A percentile compares a stretch with the other conserved stretches of the same genome.
Evolutionary conservation across 2,113 vertebrate species (phyloP).

Genomic region (Tragelaphus buxtoni): DNA sequence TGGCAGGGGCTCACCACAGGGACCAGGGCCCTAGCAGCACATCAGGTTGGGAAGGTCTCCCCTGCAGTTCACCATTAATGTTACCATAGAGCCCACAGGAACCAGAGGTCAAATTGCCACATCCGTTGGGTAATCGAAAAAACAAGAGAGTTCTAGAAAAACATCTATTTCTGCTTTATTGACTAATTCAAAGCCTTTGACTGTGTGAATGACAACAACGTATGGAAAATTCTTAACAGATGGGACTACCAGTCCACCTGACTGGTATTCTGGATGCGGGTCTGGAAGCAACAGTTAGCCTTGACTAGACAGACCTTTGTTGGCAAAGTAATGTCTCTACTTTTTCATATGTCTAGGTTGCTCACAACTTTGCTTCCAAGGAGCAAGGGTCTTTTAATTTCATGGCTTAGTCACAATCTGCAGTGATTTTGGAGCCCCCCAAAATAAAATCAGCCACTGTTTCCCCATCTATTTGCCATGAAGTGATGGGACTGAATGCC

Average conservation of each 20-base stretch:
- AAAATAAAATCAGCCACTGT: not conserved
- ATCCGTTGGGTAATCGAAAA: not conserved
- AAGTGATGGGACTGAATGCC: not conserved
- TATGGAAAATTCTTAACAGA: not conserved
- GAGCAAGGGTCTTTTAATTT: not conserved
- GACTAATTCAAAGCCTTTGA: not conserved
- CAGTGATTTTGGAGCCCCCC: rapidly evolving
- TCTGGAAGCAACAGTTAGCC: not conserved
- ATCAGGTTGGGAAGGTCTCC: not conserved
- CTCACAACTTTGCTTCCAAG: not conserved
- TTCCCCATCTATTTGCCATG: not conserved
- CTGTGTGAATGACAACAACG: not conserved
- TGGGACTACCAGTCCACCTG: not conserved
- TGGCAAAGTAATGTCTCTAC: not conserved
- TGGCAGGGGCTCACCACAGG: not conserved
- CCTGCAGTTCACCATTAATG: not conserved
- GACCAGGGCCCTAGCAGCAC: not conserved
- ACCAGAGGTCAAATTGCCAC: not conserved
- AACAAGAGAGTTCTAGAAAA: not conserved
- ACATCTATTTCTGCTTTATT: not conserved
- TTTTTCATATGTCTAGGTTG: not conserved
- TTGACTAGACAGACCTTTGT: not conserved
- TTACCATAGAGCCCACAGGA: not conserved
- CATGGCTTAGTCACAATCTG: not conserved
- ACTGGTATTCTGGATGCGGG: not conserved